Conservation (phyloP, 2,797 vertebrate genomes). For the Parauchenoglanis punctatus region DNA sequence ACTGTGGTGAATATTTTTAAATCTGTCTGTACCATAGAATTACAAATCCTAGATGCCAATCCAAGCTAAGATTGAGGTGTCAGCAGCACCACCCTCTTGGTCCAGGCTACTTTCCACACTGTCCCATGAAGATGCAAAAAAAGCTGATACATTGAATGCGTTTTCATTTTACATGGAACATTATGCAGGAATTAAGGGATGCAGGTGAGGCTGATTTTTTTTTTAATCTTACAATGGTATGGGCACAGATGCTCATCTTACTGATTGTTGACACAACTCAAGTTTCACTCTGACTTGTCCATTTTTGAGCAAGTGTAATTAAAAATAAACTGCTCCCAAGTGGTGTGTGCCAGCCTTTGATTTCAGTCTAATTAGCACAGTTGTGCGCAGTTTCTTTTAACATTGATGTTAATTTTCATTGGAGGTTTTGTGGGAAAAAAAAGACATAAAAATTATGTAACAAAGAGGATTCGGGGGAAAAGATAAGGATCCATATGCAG, state of each 20-base stretch:
- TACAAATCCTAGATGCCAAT: not conserved
- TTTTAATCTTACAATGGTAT: not conserved
- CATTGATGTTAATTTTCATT: not conserved
- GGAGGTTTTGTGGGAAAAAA: not conserved
- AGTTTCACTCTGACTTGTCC: not conserved
- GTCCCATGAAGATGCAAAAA: not conserved
- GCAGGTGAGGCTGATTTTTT: not conserved
- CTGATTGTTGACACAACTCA: not conserved
- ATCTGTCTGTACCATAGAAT: not conserved
- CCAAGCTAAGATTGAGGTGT: not conserved
- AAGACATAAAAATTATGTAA: not conserved
- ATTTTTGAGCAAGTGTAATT: constrained; percentile 5
- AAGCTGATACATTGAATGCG: not conserved
- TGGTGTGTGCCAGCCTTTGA: not conserved
- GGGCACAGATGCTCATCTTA: not conserved
- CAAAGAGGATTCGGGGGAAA: not conserved
- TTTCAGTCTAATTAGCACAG: not conserved
- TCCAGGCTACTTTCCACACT: not conserved
- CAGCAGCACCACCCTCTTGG: not conserved
- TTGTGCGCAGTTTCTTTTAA: not conserved
- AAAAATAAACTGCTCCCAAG: not conserved
- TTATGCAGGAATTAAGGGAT: not conserved
- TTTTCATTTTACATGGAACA: not conserved
- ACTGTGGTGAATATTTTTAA: not conserved
- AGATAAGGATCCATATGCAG: not conserved